These are phyloP conservation scores for Hirtodrosophila alboralis DNA, from an alignment of 2,888 invertebrate species.

Conservation along the genomic window DNA sequence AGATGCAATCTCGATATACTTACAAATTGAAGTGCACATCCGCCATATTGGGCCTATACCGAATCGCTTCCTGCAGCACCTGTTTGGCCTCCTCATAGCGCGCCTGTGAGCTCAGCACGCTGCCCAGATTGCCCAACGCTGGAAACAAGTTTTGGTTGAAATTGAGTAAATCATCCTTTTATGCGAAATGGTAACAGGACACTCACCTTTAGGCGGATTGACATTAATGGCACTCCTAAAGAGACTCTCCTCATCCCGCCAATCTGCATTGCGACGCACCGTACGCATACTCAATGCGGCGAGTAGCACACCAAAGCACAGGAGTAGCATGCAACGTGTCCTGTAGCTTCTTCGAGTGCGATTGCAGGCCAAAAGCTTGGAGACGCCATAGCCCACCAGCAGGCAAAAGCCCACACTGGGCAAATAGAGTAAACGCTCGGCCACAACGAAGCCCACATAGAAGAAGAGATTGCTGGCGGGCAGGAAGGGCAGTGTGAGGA, in stretches of 20 bases:
- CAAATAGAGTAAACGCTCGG: constrained; percentile 97
- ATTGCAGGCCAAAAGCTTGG: constrained; percentile 81
- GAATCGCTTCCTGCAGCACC: constrained; percentile 95
- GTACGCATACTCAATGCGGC: constrained; percentile 91
- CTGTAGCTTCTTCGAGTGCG: constrained; percentile 74
- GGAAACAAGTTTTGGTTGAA: constrained; percentile 72
- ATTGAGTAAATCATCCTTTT: background rate
- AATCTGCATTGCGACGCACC: constrained; percentile 93
- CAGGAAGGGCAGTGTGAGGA: constrained; percentile 95
- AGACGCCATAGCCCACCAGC: constrained; percentile 90
- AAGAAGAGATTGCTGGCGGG: constrained; percentile 98
- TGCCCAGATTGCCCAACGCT: constrained; percentile 99
- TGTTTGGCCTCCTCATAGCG: constrained; percentile 94
- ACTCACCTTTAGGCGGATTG: constrained; percentile 98
- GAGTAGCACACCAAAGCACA: constrained; percentile 86
- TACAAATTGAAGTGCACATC: constrained; percentile 99
- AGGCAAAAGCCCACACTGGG: constrained; percentile 98
- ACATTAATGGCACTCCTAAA: constrained; percentile 95
- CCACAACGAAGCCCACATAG: constrained; percentile 99
- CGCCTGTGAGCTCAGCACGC: constrained; percentile 95
- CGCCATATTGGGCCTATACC: constrained; percentile 97
- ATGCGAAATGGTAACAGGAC: too few relatives aligned
- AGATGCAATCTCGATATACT: constrained; percentile 85
- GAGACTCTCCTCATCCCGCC: constrained; percentile 96
- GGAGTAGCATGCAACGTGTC: constrained; percentile 74